These are phyloP conservation scores for Anabas testudineus DNA, from an alignment of 2,797 vertebrate genomes.

Conservation along the genomic window DNA sequence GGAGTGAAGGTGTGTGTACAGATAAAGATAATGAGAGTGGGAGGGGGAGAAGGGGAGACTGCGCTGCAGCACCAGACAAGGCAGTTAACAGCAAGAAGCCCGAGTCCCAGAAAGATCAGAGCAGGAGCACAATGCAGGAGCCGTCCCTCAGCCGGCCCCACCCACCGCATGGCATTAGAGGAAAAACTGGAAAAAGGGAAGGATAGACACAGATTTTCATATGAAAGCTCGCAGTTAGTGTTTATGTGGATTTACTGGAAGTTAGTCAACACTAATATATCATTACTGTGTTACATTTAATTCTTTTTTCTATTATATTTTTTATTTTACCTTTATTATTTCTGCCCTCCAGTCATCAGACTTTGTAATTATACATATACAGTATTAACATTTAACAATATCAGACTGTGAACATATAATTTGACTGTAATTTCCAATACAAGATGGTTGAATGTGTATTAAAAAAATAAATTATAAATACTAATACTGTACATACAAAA, in stretches of 20 bases:
- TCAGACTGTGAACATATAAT: too few relatives aligned
- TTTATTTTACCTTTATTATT: background rate
- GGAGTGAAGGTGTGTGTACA: slow-evolving; percentile 57
- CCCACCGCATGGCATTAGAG: slow-evolving; percentile 52
- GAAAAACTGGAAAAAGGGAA: background rate
- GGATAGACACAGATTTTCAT: background rate
- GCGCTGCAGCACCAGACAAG: slow-evolving; percentile 63
- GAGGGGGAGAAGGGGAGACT: slow-evolving; percentile 7
- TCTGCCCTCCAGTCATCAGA: too few relatives aligned
- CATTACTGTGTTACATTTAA: background rate
- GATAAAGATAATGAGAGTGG: slow-evolving; percentile 67
- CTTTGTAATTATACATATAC: too few relatives aligned
- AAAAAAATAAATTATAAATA: too few relatives aligned
- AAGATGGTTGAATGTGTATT: too few relatives aligned
- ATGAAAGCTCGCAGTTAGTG: background rate
- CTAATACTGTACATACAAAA: too few relatives aligned
- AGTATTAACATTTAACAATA: too few relatives aligned
- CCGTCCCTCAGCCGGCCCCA: slow-evolving; percentile 57
- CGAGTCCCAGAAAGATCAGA: slow-evolving; percentile 62
- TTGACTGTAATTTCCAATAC: too few relatives aligned
- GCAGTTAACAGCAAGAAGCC: slow-evolving; percentile 51
- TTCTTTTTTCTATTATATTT: background rate
- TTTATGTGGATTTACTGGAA: background rate
- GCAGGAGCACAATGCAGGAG: slow-evolving; percentile 57
- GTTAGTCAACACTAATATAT: too few relatives aligned